Evolutionary conservation across 2,113 vertebrate genomes (phyloP).

Genomic region (Pteropus alecto): DNA sequence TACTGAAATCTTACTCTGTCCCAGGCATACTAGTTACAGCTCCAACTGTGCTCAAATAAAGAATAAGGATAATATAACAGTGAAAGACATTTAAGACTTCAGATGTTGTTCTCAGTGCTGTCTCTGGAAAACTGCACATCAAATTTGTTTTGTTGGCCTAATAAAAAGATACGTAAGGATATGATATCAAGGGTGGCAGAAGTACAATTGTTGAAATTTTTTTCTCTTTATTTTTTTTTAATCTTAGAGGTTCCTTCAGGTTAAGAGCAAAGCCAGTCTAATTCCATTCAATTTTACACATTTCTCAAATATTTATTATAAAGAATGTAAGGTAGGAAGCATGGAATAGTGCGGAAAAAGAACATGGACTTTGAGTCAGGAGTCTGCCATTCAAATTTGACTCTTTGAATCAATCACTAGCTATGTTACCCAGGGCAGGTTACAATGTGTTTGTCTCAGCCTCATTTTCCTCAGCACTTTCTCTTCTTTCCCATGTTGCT

Average conservation of each 20-base stretch:
- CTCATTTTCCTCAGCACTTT: background rate
- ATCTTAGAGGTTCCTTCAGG: background rate
- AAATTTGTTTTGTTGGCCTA: background rate
- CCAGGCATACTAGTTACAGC: background rate
- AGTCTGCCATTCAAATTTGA: background rate
- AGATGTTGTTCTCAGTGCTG: background rate
- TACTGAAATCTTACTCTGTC: background rate
- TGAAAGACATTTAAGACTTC: background rate
- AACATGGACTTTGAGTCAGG: background rate
- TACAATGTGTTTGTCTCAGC: background rate
- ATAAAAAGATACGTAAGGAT: background rate
- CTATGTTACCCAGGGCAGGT: background rate
- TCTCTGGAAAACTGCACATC: background rate
- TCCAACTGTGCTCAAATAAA: background rate
- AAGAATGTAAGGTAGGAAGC: background rate
- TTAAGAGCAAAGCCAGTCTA: background rate
- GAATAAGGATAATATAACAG: background rate
- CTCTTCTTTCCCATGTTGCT: background rate
- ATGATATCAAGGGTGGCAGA: background rate
- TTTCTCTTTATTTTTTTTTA: conserved; percentile 1
- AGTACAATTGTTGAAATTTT: background rate
- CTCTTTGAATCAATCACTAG: background rate
- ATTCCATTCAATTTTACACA: background rate
- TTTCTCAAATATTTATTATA: conserved; percentile 2
- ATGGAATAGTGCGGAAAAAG: background rate